Conservation (phyloP, 2,113 vertebrate genomes). For the Paraplagusia blochii region DNA sequence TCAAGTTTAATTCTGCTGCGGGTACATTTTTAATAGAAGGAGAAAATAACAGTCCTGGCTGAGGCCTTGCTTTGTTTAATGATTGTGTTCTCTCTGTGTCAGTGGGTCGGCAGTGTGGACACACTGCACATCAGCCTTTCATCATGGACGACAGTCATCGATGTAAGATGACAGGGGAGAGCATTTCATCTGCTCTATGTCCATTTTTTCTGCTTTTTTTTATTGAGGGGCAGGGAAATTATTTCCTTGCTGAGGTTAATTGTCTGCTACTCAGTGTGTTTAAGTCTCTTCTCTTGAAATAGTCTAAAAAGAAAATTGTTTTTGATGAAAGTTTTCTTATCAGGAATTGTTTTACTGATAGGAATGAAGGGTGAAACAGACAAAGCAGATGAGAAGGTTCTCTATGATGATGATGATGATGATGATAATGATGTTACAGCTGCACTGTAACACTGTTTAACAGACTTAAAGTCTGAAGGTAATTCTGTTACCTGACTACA, state of each 20-base stretch:
- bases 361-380: too few relatives aligned
- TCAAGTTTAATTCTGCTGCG: conserved; percentile 64
- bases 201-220: conserved; percentile 31
- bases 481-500: conserved; percentile 59
- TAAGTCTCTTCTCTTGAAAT: conserved; percentile 3
- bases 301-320: not conserved
- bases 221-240: too few relatives aligned
- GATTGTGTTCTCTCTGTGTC: conserved; percentile 34
- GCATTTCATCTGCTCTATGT: conserved; percentile 43
- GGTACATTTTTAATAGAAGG: conserved; percentile 75
- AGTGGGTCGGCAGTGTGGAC: conserved; percentile 20
- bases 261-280: conserved; percentile 16
- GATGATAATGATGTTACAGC: conserved; percentile 46
- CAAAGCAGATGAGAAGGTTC: too few relatives aligned
- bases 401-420: too few relatives aligned
- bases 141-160: conserved; percentile 58
- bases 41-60: conserved; percentile 69
- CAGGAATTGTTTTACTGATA: too few relatives aligned
- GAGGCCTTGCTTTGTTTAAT: conserved; percentile 48
- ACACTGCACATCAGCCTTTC: conserved; percentile 40
- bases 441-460: conserved; percentile 72
- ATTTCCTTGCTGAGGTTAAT: conserved; percentile 32
- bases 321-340: not conserved
- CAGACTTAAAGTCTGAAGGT: conserved; percentile 76
- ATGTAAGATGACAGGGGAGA: conserved; percentile 49